Base-by-base conservation (phyloP, 2,113 vertebrate species). In the Pseudorasbora parva region DNA sequence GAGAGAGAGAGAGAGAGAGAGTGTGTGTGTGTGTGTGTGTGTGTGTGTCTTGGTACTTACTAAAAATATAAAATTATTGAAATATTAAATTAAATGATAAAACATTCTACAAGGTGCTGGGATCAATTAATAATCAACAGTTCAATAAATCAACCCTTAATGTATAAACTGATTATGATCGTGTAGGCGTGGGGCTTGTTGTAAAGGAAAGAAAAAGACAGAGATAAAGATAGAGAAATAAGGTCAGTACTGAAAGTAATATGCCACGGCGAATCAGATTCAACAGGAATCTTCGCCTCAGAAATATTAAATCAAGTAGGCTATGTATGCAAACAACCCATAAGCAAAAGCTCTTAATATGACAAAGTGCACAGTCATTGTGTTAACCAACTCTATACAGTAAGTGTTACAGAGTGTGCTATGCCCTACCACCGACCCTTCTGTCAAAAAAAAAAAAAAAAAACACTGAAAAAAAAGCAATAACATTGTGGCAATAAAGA, bases 401-500 rank as follows among this genome's bases (percentile, higher is more conserved):
- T 71, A 71, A 45, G 23, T 75, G 72, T 74, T 49, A 64, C 59
- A 33, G 9, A 80, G 25, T 15, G 57, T 33, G 78, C 23, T 51
- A n/a, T 80, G 78, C 25, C 43, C 59, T 80, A 47, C 78, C 77
- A 49, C 77, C 59, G 77, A 79, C 59, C 75, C 5, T 66, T 43
- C 23, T 66, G 19, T 66, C 2, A 23, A 66, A 49, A 79, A 79
- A 75, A 51, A 73, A 23, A 57, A 21, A 21, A 72, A 73, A 15
- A 73, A 54, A 74, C 30, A 25, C 51, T 57, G 19, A 5, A 14
- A 86, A 88, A 81, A 86, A 90, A 90, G 86, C 92, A 91, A 91
- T 89, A 90, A 90, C 89, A 88, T 27, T 84, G 77, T 86, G 87
- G 90, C 90, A 92, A 91, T 91, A 88, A 90, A 91, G 81, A 86